Base-by-base conservation (phyloP, 1,140 invertebrate genomes). In the Trichoplusia ni region DNA sequence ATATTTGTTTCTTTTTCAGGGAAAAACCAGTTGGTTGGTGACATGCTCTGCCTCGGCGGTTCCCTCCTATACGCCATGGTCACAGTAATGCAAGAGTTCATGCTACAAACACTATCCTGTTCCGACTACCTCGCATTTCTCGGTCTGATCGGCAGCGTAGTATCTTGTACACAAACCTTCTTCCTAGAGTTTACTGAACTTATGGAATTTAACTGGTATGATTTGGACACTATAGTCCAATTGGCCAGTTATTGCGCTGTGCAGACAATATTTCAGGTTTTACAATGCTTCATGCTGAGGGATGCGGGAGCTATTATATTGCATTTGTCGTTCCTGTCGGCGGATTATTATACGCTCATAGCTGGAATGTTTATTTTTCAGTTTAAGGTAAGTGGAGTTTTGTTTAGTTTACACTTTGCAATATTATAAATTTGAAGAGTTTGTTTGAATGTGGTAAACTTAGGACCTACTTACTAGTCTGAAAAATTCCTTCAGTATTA, bases 51-150 rank as follows among this genome's bases (percentile, higher is more conserved):
- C 77, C 90, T 97, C 2, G 93, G 92, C n/a, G 96, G 96, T 11
- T 95, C 96, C 0, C 91, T 95, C 7, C 89, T 97, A 0, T 97
- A 96, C 86, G 96, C 96, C 2, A 90, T 97, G 29, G 95, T 95
- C 7, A 97, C 96, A 73, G 95, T 97, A 0, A 92, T 95, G 1
- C 94, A 97, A 91, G 97, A 98, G 86, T 93, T 95, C 81, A 93
- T 95, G 40, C 94, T 97, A 9, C 96, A 96, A 84, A 95, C 93
- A 13, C 94, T 95, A 61, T 94, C 95, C 60, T 94, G 94, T 53
- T 92, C 95, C 29, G 96, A 97, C 82, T 97, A 96, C 82, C 91
- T 98, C n/a, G 96, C 95, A 13, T 93, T 97, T 91, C 92, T 97
- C 42, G 96, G 97, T 23, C 92, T 97, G 23, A 96, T 97, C 75